Evolutionary conservation across 2,113 vertebrate genomes (phyloP).

Genomic region (Podilymbus podiceps): DNA sequence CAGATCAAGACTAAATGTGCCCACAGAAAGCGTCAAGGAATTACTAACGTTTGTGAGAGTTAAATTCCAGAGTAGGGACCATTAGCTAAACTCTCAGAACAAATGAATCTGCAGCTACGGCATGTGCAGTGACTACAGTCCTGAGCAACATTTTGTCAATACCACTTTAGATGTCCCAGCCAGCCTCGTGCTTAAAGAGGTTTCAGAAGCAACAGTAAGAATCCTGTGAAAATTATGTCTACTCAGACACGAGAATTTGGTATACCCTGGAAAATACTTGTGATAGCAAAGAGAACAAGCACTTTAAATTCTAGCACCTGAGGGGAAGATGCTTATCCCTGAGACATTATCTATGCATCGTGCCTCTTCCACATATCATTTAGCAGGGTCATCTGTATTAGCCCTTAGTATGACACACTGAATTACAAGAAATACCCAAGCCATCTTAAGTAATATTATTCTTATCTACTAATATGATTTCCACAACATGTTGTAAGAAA

Average conservation of each 20-base stretch:
- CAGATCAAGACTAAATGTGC: background rate
- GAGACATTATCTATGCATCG: background rate
- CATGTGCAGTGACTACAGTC: background rate
- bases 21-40: background rate
- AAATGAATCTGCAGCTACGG: background rate
- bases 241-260: background rate
- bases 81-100: background rate
- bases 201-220: background rate
- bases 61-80: background rate
- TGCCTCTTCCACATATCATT: background rate
- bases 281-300: background rate
- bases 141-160: background rate
- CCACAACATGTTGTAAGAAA: background rate
- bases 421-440: background rate
- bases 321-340: background rate
- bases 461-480: background rate
- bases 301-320: background rate
- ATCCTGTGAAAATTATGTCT: background rate
- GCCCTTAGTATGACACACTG: background rate
- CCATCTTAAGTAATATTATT: background rate
- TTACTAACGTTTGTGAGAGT: background rate
- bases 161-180: background rate
- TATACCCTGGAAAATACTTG: background rate
- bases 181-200: background rate
- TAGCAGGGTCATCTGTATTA: background rate